Conservation (phyloP, 2,113 vertebrate species). For the Macrotus californicus region DNA sequence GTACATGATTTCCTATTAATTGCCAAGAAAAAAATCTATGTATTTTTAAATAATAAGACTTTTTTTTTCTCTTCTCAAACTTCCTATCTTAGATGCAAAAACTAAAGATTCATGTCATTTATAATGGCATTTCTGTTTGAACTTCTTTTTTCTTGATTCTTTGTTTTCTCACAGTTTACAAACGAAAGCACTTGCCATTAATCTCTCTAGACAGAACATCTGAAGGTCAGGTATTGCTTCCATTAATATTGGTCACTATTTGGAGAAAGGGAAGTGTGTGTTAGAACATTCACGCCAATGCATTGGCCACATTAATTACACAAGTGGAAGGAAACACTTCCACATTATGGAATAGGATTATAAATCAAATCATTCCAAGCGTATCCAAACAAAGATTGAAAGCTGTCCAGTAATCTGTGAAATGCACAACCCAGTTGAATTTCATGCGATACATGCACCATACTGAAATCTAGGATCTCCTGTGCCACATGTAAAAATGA, state of each 20-base stretch:
- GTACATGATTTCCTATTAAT: background rate
- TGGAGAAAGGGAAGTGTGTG: background rate
- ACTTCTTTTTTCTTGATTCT: background rate
- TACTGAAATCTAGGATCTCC: constrained; percentile 42
- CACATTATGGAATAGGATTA: constrained; percentile 20
- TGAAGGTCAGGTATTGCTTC: constrained; percentile 35
- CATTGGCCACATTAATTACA: constrained; percentile 41
- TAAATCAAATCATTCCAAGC: constrained; percentile 44
- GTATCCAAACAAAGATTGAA: constrained; percentile 53
- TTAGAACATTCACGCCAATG: constrained; percentile 46
- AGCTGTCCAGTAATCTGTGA: constrained; percentile 54
- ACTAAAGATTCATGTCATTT: constrained; percentile 7
- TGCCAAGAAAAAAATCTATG: background rate
- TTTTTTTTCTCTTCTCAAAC: constrained; percentile 47
- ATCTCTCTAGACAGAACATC: constrained; percentile 54
- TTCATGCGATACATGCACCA: background rate
- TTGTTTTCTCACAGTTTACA: constrained; percentile 27
- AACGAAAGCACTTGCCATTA: constrained; percentile 41
- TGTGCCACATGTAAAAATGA: constrained; percentile 37
- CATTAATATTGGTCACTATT: constrained; percentile 48
- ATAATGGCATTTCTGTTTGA: constrained; percentile 43
- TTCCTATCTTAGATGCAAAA: constrained; percentile 30
- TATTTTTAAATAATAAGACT: constrained; percentile 27
- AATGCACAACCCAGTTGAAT: constrained; percentile 38
- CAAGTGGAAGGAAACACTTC: constrained; percentile 1